Evolutionary conservation across 2,797 vertebrate genomes (phyloP).

Genomic region (Rhinoraja longicauda): DNA sequence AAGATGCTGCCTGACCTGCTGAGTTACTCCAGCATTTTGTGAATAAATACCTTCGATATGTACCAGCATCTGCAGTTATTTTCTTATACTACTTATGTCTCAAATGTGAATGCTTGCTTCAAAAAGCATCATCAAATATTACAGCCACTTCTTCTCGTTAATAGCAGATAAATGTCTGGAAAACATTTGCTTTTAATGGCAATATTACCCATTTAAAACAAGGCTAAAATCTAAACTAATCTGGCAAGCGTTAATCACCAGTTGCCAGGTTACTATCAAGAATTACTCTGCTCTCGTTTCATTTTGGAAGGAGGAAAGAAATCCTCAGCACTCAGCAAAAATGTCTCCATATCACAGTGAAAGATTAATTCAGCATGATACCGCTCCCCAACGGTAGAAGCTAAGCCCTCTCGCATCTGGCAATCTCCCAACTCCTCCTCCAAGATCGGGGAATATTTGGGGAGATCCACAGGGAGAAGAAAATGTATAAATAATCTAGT

Average conservation of each 20-base stretch:
- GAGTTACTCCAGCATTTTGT: too few species aligned
- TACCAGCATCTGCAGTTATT: too few species aligned
- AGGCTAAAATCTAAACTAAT: not conserved
- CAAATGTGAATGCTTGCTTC: too few species aligned
- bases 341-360: not conserved
- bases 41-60: too few species aligned
- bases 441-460: not conserved
- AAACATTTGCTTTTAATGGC: not conserved
- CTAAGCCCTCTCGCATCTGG: not conserved
- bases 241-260: not conserved
- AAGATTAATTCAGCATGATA: not conserved
- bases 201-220: not conserved
- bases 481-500: not conserved
- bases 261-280: not conserved
- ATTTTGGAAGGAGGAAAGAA: not conserved
- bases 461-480: not conserved
- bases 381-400: not conserved
- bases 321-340: not conserved
- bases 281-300: not conserved
- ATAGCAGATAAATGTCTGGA: not conserved
- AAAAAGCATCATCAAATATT: not conserved
- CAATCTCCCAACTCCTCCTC: not conserved
- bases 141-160: not conserved
- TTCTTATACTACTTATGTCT: too few species aligned
- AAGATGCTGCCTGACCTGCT: too few species aligned